Base-by-base conservation (phyloP, 2,797 vertebrate species). In the Linurgus olivaceus region DNA sequence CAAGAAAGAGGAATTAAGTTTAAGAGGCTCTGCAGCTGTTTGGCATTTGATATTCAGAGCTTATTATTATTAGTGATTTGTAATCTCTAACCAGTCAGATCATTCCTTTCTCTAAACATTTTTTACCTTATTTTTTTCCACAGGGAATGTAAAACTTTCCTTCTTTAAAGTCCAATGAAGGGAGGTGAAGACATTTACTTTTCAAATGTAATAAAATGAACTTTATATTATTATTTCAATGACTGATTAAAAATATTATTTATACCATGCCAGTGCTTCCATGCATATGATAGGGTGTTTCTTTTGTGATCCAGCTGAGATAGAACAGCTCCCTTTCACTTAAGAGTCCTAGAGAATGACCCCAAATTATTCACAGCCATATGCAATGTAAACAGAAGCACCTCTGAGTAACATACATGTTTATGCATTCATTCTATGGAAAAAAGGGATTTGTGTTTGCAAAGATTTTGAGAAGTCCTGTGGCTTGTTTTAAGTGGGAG, bases 11-110 rank as follows among this genome's bases (percentile, higher is more conserved):
- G 80, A 95, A 94, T 93, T 94, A 93, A 61, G 63, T 88, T 97
- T 96, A 96, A 96, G 76, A 94, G 78, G 38, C 23, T 92, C 78
- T 92, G 93, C 96, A 97, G 96, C 96, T 97, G 97, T 94, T 96
- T 97, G 95, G 94, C 96, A 94, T 91, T 75, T 78, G 86, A 89
- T 88, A 92, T 93, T 94, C 81, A 73, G 75, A 96, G 63, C 66
- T 96, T 94, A 92, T 93, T 96, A 95, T 96, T 95, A 96, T 94
- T 96, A 96, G 80, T 17, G 18, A 94, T 94, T 95, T 88, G 92
- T 94, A 90, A 92, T 94, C 84, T 90, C 82, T 91, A 90, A 91
- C 96, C 94, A 96, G 90, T 94, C 89, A 89, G 73, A 90, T 81
- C 2, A 17, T 68, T 94, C 25, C 31, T 76, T 94, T 96, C 91